Evolutionary conservation across 1,140 invertebrate species (phyloP), one percentile per base, ranked within the genome.

Genomic region (Drosophila chauvacae): DNA sequence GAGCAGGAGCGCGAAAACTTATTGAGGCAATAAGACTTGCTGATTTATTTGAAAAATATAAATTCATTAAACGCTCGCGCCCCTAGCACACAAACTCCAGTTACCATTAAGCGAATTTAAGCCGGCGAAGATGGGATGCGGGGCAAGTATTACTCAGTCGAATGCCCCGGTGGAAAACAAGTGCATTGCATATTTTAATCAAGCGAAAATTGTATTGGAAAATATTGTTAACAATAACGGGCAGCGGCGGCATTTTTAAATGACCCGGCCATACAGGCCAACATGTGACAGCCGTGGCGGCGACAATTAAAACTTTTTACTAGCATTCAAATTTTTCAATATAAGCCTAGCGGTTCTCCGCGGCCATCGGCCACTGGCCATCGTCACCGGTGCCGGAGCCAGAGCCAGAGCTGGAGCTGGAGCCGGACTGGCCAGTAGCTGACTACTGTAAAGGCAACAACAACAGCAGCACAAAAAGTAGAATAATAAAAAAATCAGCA

Each of bases 311-410:
- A 87, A 84, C 80, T 87, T 87, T 87, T 87, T 84, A 88, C 84
- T 87, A 87, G 84, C 84, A 88, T 88, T 87, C 84, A 87, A 88
- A 87, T 88, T 87, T 87, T 87, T 87, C 84, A 87, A 87, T 87
- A 87, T 87, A 87, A 77, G 70, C 60, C 80, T 80, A 80, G 77
- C 60, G 82, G 64, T 44, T 64, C 62, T 88, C 48, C 37, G 69
- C 72, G 59, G 56, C 81, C 61, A 83, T 44, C 74, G 56, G 60
- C 33, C 35, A 56, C 20, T 10, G 33, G 33, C 33, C 30, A 61
- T 44, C 44, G 37, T 18, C 35, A 47, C 57, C 41, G 28, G n/a
- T 26, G 45, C 45, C 9, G 26, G 26, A 50, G 26, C 9, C 14
- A 1, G 42, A 45, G 50, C 48, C 48, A 16, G 13, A 35, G 33